A percentile compares a stretch with the other conserved stretches of the same genome.
These are phyloP conservation scores for Lota lota DNA, from an alignment of 2,113 vertebrate genomes.

Conservation along the genomic window DNA sequence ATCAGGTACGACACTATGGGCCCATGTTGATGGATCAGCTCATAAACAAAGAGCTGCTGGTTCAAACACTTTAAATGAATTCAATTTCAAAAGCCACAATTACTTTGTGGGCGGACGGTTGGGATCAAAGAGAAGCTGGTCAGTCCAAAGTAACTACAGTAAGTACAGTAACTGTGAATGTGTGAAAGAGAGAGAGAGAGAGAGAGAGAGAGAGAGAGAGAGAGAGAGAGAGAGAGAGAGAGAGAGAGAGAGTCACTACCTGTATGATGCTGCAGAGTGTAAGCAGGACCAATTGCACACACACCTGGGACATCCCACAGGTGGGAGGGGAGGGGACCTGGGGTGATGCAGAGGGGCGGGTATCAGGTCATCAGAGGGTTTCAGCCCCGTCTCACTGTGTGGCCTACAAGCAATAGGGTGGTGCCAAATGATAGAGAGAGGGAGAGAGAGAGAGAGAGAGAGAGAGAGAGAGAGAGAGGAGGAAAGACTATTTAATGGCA, in stretches of 20 bases:
- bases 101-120: no score
- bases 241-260: slow-evolving; percentile 43
- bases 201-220: neutral
- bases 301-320: slow-evolving; percentile 74
- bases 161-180: no score
- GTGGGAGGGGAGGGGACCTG: slow-evolving; percentile 49
- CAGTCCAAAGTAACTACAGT: no score
- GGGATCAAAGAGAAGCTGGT: no score
- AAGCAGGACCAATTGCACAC: slow-evolving; percentile 62
- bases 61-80: no score
- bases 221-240: neutral
- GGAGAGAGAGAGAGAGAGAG: neutral
- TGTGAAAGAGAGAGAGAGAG: no score
- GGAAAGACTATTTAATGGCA: neutral
- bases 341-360: slow-evolving; percentile 36
- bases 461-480: neutral
- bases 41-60: no score
- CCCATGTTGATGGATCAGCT: no score
- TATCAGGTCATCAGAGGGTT: slow-evolving; percentile 59
- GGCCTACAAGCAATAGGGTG: slow-evolving; percentile 21
- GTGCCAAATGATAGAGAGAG: neutral
- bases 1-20: no score
- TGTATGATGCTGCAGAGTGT: slow-evolving; percentile 73
- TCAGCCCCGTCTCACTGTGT: slow-evolving; percentile 28
- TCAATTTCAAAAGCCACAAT: no score